These are phyloP conservation scores for Eonycteris spelaea DNA, from an alignment of 2,113 vertebrate species.

Conservation along the genomic window DNA sequence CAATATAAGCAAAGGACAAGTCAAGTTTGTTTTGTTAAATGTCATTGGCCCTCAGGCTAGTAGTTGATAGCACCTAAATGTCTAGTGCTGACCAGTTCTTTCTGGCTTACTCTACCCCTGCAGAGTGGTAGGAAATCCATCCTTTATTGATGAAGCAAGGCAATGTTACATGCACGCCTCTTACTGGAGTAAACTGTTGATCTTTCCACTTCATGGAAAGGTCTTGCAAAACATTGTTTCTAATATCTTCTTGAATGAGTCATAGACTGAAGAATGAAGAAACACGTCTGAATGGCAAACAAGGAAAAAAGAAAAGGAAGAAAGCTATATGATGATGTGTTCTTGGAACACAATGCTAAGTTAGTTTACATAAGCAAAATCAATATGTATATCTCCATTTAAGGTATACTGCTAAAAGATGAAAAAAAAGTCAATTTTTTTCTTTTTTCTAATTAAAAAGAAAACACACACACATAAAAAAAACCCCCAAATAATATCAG, in stretches of 20 bases:
- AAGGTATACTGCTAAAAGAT: neutral
- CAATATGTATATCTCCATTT: neutral
- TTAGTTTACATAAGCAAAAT: constrained; percentile 46
- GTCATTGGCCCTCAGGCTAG: neutral
- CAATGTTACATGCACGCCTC: constrained; percentile 36
- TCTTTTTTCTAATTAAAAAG: constrained; percentile 33
- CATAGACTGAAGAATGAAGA: constrained; percentile 58
- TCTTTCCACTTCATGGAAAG: constrained; percentile 60
- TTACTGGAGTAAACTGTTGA: constrained; percentile 66
- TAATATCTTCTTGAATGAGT: neutral
- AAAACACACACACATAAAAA: neutral
- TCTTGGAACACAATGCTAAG: constrained; percentile 34
- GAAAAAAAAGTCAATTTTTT: neutral
- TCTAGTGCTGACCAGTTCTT: constrained; percentile 29
- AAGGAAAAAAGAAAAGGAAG: constrained; percentile 60
- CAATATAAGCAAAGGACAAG: neutral
- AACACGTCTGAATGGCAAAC: constrained; percentile 34
- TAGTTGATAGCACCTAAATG: constrained; percentile 26
- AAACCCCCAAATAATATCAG: neutral
- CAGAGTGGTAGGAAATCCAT: constrained; percentile 19
- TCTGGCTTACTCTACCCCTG: constrained; percentile 50
- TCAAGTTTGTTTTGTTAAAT: neutral
- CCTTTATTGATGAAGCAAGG: constrained; percentile 55
- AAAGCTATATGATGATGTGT: constrained; percentile 35
- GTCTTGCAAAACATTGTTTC: constrained; percentile 64